Percentiles rank a stretch among this genome's conserved stretches.
These are phyloP conservation scores for Eupristina koningsbergeri DNA, from an alignment of 1,140 invertebrate genomes.

Conservation along the genomic window DNA sequence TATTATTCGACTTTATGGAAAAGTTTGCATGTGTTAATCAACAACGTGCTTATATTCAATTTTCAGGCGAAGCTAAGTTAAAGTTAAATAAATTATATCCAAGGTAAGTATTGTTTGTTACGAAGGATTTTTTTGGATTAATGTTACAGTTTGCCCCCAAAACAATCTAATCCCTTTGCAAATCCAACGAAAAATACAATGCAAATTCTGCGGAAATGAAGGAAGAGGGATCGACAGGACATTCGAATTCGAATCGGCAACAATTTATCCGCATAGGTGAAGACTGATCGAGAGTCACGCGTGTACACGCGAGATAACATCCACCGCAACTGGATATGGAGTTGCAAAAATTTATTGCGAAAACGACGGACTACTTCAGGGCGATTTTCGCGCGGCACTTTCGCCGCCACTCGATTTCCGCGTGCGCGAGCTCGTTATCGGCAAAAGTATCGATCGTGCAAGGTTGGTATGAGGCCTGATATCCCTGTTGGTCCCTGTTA, in stretches of 20 bases:
- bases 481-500: no score
- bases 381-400: neutral
- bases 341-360: neutral
- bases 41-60: neutral
- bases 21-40: neutral
- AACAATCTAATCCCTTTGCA: no score
- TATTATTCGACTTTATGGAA: no score
- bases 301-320: neutral
- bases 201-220: neutral
- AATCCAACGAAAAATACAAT: no score
- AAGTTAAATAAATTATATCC: neutral
- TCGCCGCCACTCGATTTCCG: neutral
- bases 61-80: neutral
- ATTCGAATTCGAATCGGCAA: neutral
- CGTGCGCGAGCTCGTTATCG: neutral
- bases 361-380: neutral
- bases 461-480: neutral
- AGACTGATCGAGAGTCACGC: neutral
- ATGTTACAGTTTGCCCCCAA: no score
- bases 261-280: neutral
- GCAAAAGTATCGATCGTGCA: neutral
- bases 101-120: neutral
- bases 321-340: neutral
- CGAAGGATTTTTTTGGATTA: no score
- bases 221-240: neutral